These are phyloP conservation scores for Mactromeris polynyma DNA, from an alignment of 2,888 invertebrate species.

Conservation along the genomic window DNA sequence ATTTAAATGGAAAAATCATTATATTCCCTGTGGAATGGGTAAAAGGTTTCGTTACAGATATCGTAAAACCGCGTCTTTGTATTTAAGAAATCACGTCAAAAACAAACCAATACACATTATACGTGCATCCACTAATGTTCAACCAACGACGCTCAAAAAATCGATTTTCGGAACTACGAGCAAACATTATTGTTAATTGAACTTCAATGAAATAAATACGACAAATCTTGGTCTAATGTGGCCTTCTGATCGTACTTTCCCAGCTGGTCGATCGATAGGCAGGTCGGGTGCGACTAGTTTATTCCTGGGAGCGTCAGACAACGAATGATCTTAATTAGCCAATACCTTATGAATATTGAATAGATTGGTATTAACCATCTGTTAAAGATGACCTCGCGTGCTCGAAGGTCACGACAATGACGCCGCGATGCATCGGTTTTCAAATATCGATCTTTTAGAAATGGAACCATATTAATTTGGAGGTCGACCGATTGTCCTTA, in stretches of 20 bases:
- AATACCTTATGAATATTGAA: conserved; percentile 50
- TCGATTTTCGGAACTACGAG: conserved; percentile 10
- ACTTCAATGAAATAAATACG: conserved; percentile 3
- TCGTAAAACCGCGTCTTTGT: not conserved
- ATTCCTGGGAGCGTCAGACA: not conserved
- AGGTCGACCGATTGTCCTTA: conserved; percentile 14
- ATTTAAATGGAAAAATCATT: not conserved
- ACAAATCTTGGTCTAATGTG: not conserved
- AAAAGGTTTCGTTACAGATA: not conserved
- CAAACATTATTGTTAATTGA: not conserved
- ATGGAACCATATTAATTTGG: conserved; percentile 25
- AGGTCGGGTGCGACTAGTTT: not conserved
- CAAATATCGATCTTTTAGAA: conserved; percentile 26
- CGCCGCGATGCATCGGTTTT: conserved; percentile 40
- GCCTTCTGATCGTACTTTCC: not conserved
- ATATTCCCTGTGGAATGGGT: not conserved
- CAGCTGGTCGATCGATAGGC: not conserved
- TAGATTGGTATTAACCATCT: conserved; percentile 41
- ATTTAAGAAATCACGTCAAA: not conserved
- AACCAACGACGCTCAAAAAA: not conserved
- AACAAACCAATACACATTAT: not conserved
- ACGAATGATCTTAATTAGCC: conserved; percentile 26
- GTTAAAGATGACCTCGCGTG: conserved; percentile 36
- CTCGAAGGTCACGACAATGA: conserved; percentile 25
- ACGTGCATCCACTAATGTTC: not conserved